A percentile compares a stretch with the other conserved stretches of the same genome.
Conservation (phyloP, 1,140 invertebrate species). For the Spodoptera frugiperda region DNA sequence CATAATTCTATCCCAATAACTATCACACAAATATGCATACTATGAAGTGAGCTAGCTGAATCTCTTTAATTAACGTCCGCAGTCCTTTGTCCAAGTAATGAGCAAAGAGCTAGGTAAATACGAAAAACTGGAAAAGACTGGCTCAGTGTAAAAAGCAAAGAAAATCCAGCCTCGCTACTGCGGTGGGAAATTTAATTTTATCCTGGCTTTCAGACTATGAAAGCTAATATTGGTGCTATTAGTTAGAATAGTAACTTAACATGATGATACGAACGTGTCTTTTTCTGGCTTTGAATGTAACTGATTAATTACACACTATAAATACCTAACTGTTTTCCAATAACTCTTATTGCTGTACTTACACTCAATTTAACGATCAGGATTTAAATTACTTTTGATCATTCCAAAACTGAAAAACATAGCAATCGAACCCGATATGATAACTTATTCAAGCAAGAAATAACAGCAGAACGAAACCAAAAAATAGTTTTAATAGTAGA, state of each 20-base stretch:
- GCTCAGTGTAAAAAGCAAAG: slow-evolving; percentile 12
- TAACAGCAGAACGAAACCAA: too few species aligned
- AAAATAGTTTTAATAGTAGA: too few species aligned
- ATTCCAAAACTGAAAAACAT: too few species aligned
- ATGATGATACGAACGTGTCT: too few species aligned
- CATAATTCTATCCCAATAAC: not conserved
- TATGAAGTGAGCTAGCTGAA: slow-evolving; percentile 13
- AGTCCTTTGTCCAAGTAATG: slow-evolving; percentile 25
- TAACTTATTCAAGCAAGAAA: too few species aligned
- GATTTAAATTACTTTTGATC: too few species aligned
- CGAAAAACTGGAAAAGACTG: slow-evolving; percentile 8
- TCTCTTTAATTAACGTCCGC: slow-evolving; percentile 33
- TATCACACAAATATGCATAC: not conserved
- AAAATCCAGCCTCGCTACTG: not conserved
- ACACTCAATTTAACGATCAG: too few species aligned
- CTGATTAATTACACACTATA: too few species aligned
- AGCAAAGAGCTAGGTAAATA: slow-evolving; percentile 30
- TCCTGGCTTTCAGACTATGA: not conserved
- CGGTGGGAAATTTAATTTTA: slow-evolving; percentile 10
- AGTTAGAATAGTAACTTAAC: slow-evolving; percentile 7
- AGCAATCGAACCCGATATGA: too few species aligned
- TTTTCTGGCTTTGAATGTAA: too few species aligned
- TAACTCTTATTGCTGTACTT: too few species aligned
- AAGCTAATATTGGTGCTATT: slow-evolving; percentile 21
- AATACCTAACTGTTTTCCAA: too few species aligned